Conservation (phyloP, 2,888 invertebrate species). For the Heliconius hortense region DNA sequence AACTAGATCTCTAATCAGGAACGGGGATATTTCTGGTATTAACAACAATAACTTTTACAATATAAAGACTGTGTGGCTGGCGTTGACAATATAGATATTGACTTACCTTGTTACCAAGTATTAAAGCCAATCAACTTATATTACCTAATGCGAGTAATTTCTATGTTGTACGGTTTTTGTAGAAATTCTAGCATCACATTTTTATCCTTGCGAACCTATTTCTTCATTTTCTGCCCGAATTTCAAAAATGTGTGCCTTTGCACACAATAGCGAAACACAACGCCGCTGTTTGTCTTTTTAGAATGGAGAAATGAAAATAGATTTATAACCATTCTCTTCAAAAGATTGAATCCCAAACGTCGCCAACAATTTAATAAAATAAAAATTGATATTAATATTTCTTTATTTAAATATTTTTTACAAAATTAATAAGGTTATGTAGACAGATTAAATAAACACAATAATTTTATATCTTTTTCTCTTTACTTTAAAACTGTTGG, state of each 20-base stretch:
- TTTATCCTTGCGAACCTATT: neutral
- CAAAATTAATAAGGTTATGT: neutral
- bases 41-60: neutral
- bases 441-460: neutral
- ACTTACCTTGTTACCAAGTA: slow-evolving; percentile 28
- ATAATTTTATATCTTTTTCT: neutral
- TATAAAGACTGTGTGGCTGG: slow-evolving; percentile 14
- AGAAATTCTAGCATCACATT: neutral
- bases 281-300: no score
- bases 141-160: slow-evolving; percentile 26
- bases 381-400: neutral
- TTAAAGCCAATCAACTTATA: slow-evolving; percentile 30
- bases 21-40: no score
- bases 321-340: neutral
- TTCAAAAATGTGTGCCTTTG: no score
- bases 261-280: no score
- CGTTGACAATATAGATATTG: slow-evolving; percentile 30
- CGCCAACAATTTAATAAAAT: neutral
- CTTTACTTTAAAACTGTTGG: neutral
- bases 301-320: neutral
- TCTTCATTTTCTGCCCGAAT: no score
- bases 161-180: neutral
- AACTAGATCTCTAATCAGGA: no score
- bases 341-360: neutral
- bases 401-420: neutral